Evolutionary conservation across 30 jellyfish, hydroid and myxozoan species (phyloP), one percentile per base, ranked within the genome.

Genomic region (Turritopsis rubra): DNA sequence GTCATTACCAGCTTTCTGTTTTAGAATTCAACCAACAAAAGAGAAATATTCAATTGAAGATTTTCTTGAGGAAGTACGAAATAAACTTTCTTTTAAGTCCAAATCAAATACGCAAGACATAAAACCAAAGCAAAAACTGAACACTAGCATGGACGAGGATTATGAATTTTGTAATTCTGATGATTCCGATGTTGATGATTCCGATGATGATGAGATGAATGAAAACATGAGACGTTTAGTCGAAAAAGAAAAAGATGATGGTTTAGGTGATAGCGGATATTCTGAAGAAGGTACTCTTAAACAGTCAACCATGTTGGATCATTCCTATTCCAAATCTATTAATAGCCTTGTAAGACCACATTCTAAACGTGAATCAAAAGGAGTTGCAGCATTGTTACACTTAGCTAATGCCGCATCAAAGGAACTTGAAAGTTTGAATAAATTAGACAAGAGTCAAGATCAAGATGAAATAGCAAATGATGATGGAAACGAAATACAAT

Each of bases 381-480:
- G 89, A 23, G 96, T 88, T 27, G 95, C 90, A 20, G 96, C 96
- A 20, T 76, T 88, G 85, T 52, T 91, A 70, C 89, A 95, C 86
- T 85, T 93, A 52, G 99, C 99, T 65, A 85, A 93, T 72, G 99
- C 90, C 1, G 99, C 99, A 20, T 82, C 96, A 13, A 79, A 85
- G 53, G 96, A 93, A 83, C 85, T 93, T n/a, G 95, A 86, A 68
- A 68, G 28, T 68, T 68, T 68, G 30, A 9, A 68, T 68, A 68
- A 68, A 0, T n/a, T n/a, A 68, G 77, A 68, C 60, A 41, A 41
- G 60, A 41, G 60, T 41, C 60, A 41, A 13, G 60, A 41, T 41
- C 60, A 41, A 3, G 60, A 41, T 41, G 60, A 41, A 41, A 41
- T 41, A 41, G 13, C 60, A 41, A 41, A 41, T 3, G 60, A 41